Percentiles rank a stretch among this genome's conserved stretches.
Evolutionary conservation across 2,888 invertebrate genomes (phyloP).

Genomic region (Stenurella melanura): DNA sequence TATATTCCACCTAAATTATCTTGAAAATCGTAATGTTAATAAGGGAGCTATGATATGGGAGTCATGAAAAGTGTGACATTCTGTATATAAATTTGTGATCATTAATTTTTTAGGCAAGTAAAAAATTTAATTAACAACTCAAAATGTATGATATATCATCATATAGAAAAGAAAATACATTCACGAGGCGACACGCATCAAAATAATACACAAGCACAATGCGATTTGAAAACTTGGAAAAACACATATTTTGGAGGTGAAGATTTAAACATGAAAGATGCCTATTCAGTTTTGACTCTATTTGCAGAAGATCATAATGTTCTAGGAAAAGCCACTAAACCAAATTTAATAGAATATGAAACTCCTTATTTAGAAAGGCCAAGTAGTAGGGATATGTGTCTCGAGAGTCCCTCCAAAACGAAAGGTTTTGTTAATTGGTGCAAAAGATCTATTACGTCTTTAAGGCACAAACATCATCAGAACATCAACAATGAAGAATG

Average conservation of each 20-base stretch:
- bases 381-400: background rate
- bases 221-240: no score
- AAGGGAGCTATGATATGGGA: no score
- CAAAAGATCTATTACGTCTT: constrained; percentile 13
- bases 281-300: background rate
- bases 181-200: no score
- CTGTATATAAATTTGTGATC: background rate
- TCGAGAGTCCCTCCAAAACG: background rate
- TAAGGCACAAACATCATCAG: constrained; percentile 22
- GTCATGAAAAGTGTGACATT: no score
- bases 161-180: constrained; percentile 1
- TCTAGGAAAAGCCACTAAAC: background rate
- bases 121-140: constrained; percentile 11
- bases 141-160: background rate
- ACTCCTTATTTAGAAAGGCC: background rate
- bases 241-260: background rate
- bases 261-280: background rate
- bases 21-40: no score
- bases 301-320: background rate
- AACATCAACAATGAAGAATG: constrained; percentile 32
- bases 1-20: no score
- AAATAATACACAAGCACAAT: no score
- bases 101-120: constrained; percentile 3
- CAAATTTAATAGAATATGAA: background rate
- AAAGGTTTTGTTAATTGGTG: constrained; percentile 29